Evolutionary conservation across 2,888 invertebrate species (phyloP).

Genomic region (Drosophila sordidula): DNA sequence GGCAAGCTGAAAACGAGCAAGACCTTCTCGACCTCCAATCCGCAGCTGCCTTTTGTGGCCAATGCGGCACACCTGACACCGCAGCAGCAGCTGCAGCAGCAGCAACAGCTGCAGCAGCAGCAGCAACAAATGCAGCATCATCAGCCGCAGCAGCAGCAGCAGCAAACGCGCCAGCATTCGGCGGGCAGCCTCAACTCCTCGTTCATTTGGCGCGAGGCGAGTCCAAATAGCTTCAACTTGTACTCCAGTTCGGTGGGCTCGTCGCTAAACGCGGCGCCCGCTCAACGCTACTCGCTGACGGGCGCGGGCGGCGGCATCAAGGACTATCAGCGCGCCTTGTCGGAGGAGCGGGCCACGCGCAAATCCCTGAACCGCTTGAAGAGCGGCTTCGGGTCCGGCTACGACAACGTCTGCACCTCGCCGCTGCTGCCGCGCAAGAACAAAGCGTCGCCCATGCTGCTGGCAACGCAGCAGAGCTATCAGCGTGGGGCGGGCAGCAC

Average conservation of each 20-base stretch:
- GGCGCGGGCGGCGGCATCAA: constrained; percentile 56
- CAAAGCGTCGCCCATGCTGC: constrained; percentile 78
- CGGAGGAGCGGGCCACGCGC: constrained; percentile 83
- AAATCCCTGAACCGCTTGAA: constrained; percentile 83
- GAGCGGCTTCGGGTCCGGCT: constrained; percentile 84
- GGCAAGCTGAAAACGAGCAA: constrained; percentile 85
- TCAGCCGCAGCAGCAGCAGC: constrained; percentile 17
- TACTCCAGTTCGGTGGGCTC: constrained; percentile 85
- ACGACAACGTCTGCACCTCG: constrained; percentile 85
- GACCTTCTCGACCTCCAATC: constrained; percentile 85
- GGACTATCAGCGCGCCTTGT: constrained; percentile 82
- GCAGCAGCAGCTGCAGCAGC: constrained; percentile 60
- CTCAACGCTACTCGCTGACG: constrained; percentile 81
- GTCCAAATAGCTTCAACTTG: constrained; percentile 85
- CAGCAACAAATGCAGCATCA: constrained; percentile 23
- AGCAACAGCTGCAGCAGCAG: constrained; percentile 23
- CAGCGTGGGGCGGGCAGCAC: constrained; percentile 45
- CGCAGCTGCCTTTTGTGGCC: constrained; percentile 85
- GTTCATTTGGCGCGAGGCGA: constrained; percentile 85
- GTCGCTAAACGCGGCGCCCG: constrained; percentile 78
- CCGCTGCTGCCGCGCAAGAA: constrained; percentile 84
- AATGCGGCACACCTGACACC: constrained; percentile 60
- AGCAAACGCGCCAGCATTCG: constrained; percentile 75
- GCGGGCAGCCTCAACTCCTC: constrained; percentile 85
- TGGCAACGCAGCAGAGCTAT: constrained; percentile 46